Percentiles rank a stretch among this genome's conserved stretches.
phyloP scores from a whole-genome alignment of 2,113 vertebrate genomes.

The mouse (Mus musculus) region GRCm39 chr8:116721501-116722000 shows the following conservation, averaged over 20 bases:
- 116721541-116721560: not conserved
- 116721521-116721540: not conserved
- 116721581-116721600: not conserved
- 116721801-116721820: not conserved
- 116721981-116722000: not conserved
- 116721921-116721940: not conserved
- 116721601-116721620: not conserved
- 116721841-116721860: not conserved
- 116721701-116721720: not conserved
- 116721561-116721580: not conserved
- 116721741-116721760: too few relatives aligned
- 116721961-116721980: not conserved
- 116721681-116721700: not conserved
- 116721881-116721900: not conserved
- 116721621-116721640: not conserved
- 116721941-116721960: not conserved
- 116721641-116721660: not conserved
- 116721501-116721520: not conserved
- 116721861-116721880: not conserved
- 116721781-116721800: accelerated
- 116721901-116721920: not conserved
- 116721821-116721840: not conserved
- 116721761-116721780: too few relatives aligned
- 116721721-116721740: too few relatives aligned
- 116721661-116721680: not conserved